Conservation (phyloP, 2,797 vertebrate species). For the Emydoidea blandingii region DNA sequence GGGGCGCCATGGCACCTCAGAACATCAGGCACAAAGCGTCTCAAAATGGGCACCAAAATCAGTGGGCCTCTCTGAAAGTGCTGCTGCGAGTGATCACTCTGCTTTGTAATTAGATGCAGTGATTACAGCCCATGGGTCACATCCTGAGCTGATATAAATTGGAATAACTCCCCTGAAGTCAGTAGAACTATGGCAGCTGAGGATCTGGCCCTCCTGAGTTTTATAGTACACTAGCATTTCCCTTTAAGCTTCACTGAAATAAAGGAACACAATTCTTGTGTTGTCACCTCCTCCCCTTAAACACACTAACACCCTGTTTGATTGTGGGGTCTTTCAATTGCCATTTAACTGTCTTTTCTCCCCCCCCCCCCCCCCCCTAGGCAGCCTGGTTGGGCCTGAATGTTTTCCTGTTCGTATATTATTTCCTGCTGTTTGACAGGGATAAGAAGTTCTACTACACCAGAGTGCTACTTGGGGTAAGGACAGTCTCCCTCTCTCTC, state of each 20-base stretch:
- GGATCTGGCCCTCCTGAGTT: not conserved
- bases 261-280: not conserved
- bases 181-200: not conserved
- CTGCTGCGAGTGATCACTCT: not conserved
- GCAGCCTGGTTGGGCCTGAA: conserved; percentile 91
- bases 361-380: conserved; percentile 67
- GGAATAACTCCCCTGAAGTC: too few relatives aligned
- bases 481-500: conserved; percentile 31
- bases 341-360: not conserved
- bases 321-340: not conserved
- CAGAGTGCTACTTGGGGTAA: conserved; percentile 90
- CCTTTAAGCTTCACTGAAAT: not conserved
- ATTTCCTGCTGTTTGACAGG: conserved; percentile 85
- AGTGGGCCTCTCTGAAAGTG: not conserved
- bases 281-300: not conserved
- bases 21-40: not conserved
- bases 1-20: not conserved
- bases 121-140: not conserved
- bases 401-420: conserved; percentile 88
- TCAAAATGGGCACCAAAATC: not conserved
- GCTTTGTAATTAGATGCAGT: not conserved
- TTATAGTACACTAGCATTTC: not conserved
- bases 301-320: not conserved
- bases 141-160: not conserved
- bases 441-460: conserved; percentile 87